Percentiles rank a stretch among this genome's conserved stretches.
phyloP scores from a whole-genome alignment of 2,888 invertebrate genomes.

The Leptogaster cylindrica region DNA sequence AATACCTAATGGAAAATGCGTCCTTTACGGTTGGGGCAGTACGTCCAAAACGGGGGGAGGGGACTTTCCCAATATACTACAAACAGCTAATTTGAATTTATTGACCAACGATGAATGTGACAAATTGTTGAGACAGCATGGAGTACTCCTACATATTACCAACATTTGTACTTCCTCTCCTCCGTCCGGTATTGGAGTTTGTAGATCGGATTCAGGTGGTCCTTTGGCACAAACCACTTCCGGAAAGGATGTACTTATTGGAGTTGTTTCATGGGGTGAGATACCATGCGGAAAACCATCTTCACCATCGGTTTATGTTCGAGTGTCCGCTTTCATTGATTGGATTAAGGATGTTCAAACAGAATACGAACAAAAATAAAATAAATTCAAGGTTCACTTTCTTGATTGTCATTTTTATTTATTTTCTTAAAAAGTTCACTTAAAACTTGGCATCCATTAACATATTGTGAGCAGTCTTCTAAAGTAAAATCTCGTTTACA shows the following conservation, averaged over 20 bases:
- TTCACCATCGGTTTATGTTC: conserved; percentile 63
- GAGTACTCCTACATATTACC: background rate
- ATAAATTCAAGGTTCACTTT: too few relatives aligned
- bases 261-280: conserved; percentile 65
- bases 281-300: conserved; percentile 61
- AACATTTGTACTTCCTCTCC: conserved; percentile 28
- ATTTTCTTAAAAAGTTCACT: too few relatives aligned
- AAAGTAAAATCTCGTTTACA: too few relatives aligned
- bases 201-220: conserved; percentile 60
- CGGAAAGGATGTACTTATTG: conserved; percentile 55
- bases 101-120: conserved; percentile 53
- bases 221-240: conserved; percentile 54
- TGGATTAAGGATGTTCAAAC: conserved; percentile 57
- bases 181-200: conserved; percentile 58
- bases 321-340: conserved; percentile 62
- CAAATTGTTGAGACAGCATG: conserved; percentile 50
- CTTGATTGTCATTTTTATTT: too few relatives aligned
- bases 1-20: background rate
- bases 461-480: too few relatives aligned
- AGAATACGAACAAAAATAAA: too few relatives aligned
- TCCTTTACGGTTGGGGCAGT: conserved; percentile 36
- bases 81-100: conserved; percentile 49
- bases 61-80: background rate
- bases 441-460: too few relatives aligned
- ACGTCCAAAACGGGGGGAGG: conserved; percentile 37